Conservation (phyloP, 1,140 invertebrate species). For the Eumeta japonica region DNA sequence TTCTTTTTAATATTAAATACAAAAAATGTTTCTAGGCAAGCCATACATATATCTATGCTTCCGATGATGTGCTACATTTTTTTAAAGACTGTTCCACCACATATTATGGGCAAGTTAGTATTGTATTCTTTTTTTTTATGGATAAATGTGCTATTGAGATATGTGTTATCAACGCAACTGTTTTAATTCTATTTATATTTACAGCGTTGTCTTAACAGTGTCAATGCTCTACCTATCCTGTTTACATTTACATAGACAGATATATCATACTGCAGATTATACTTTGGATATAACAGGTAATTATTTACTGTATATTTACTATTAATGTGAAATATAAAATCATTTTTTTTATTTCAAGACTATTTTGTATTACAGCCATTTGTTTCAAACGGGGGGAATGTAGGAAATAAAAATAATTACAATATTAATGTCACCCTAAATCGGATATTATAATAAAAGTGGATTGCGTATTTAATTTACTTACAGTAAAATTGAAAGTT, state of each 20-base stretch:
- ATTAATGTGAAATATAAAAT: no score
- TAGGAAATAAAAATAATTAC: background rate
- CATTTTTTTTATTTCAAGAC: no score
- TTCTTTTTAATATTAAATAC: no score
- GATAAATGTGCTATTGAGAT: no score
- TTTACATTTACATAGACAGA: conserved; percentile 82
- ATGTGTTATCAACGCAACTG: background rate
- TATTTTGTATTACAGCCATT: conserved; percentile 5
- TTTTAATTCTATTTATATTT: no score
- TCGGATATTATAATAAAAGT: no score
- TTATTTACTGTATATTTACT: conserved; percentile 4
- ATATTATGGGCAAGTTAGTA: conserved; percentile 44
- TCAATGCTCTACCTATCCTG: conserved; percentile 82
- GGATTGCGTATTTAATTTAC: no score
- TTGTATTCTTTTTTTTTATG: conserved; percentile 6
- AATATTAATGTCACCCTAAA: no score
- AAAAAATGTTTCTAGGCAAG: conserved; percentile 72
- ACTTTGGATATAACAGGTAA: conserved; percentile 89
- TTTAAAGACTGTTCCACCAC: conserved; percentile 52
- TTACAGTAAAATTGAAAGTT: no score
- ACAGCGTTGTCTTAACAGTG: conserved; percentile 71
- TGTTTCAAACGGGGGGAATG: conserved; percentile 1
- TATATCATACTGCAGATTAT: conserved; percentile 86
- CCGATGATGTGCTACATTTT: conserved; percentile 74
- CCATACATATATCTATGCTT: conserved; percentile 73